phyloP scores from a whole-genome alignment of 2,113 vertebrate species.

The Diphyllodes magnificus region DNA sequence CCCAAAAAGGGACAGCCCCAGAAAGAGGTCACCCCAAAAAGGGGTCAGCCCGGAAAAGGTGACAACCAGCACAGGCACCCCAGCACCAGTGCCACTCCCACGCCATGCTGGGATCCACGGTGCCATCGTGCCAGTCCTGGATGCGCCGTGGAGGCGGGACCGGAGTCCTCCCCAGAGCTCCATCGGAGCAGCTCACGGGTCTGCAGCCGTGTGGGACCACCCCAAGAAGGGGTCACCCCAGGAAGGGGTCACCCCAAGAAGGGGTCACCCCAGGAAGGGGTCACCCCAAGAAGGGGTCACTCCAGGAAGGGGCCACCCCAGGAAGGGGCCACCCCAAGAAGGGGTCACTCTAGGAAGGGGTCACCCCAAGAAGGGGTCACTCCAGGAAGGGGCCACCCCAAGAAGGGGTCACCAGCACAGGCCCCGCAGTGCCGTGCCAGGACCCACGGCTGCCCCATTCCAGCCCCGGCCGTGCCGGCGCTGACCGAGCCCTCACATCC shows the following conservation, averaged over 20 bases:
- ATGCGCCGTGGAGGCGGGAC: accelerated
- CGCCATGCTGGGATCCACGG: accelerated
- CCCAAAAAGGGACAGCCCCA: too few relatives aligned
- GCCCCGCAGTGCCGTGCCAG: accelerated
- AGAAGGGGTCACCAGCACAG: neutral
- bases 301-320: neutral
- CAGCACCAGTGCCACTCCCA: neutral
- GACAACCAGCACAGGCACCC: neutral
- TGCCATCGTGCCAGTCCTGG: neutral
- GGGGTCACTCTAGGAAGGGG: neutral
- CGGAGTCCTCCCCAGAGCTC: neutral
- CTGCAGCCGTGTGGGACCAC: neutral
- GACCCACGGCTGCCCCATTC: accelerated
- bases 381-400: too few relatives aligned
- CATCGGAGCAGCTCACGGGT: neutral
- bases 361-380: neutral
- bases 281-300: too few relatives aligned
- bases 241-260: neutral
- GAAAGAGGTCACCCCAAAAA: neutral
- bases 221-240: neutral
- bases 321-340: too few relatives aligned
- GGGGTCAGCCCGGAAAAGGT: too few relatives aligned
- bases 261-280: too few relatives aligned
- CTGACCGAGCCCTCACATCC: neutral
- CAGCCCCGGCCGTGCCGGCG: accelerated